Percentiles rank a stretch among this genome's conserved stretches.
These are phyloP conservation scores for Climacteris rufus DNA, from an alignment of 2,113 vertebrate genomes.

Conservation along the genomic window DNA sequence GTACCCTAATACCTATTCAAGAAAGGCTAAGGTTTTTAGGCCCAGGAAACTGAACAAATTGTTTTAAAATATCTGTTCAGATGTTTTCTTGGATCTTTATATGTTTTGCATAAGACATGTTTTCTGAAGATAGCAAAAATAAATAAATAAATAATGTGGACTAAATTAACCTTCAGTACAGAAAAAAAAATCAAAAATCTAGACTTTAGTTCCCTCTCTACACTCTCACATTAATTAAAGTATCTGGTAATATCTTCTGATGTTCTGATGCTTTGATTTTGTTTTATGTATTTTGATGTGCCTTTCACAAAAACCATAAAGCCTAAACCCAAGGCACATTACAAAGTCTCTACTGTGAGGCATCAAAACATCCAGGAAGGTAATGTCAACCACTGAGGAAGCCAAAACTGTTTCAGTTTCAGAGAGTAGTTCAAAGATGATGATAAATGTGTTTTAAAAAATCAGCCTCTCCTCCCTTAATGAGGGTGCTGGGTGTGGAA, in stretches of 20 bases:
- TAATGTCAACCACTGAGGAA: neutral
- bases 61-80: neutral
- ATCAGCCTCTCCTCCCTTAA: neutral
- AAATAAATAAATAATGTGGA: neutral
- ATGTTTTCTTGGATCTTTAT: neutral
- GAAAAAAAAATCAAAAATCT: neutral
- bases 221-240: neutral
- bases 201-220: neutral
- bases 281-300: conserved; percentile 1
- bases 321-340: neutral
- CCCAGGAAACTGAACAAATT: neutral
- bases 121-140: neutral
- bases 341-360: neutral
- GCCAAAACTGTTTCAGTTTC: neutral
- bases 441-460: neutral
- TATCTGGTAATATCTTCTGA: neutral
- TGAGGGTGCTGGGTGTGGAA: neutral
- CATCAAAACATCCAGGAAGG: conserved; percentile 9
- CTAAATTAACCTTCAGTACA: neutral
- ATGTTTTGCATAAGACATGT: neutral
- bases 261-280: neutral
- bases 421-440: neutral
- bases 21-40: neutral
- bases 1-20: neutral
- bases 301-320: neutral